Conservation (phyloP, 2,888 invertebrate genomes). For the Cryptosula pallasiana region DNA sequence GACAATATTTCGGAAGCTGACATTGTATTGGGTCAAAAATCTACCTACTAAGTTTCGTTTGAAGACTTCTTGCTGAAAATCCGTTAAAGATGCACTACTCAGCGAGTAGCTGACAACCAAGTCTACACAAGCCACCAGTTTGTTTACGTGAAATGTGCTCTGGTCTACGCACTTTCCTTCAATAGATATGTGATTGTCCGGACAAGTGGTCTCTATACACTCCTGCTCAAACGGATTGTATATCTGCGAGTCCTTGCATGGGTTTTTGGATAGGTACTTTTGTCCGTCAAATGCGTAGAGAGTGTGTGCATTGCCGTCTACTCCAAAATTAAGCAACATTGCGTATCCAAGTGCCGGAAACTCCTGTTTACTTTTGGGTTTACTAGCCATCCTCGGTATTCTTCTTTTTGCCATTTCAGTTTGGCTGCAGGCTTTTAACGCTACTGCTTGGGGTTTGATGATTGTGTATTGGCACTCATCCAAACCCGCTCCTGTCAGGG, state of each 20-base stretch:
- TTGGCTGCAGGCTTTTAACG: background rate
- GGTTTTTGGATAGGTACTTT: background rate
- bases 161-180: background rate
- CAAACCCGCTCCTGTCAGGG: background rate
- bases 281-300: slow-evolving; percentile 31
- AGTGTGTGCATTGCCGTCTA: slow-evolving; percentile 41
- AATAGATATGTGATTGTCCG: background rate
- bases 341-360: slow-evolving; percentile 24
- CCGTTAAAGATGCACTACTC: background rate
- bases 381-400: background rate
- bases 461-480: background rate
- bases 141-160: background rate
- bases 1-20: background rate
- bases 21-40: background rate
- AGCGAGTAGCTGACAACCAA: background rate
- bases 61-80: background rate
- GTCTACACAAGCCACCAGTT: background rate
- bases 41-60: background rate
- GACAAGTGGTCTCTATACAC: background rate
- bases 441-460: background rate
- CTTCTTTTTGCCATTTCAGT: background rate
- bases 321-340: slow-evolving; percentile 44
- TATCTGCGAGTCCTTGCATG: slow-evolving; percentile 13
- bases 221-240: background rate
- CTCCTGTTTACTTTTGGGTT: background rate